phyloP scores from a whole-genome alignment of 2,113 vertebrate species.

The Centropus bengalensis region DNA sequence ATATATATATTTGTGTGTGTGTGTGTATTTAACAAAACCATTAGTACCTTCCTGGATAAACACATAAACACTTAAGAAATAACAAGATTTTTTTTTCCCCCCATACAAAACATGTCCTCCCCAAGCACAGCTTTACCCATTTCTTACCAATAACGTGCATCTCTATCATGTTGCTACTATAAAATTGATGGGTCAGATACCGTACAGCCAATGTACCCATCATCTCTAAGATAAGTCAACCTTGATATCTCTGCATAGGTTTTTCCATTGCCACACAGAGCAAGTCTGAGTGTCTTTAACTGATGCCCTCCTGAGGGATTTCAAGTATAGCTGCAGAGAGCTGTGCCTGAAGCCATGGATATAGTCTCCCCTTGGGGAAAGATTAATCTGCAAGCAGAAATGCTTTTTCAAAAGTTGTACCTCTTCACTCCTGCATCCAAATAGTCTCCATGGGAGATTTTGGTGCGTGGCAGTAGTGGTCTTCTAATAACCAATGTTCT shows the following conservation, averaged over 20 bases:
- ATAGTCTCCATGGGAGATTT: background rate
- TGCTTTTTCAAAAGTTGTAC: background rate
- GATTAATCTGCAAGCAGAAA: background rate
- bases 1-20: too few species aligned
- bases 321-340: background rate
- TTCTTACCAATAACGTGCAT: background rate
- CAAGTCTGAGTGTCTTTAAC: background rate
- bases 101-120: background rate
- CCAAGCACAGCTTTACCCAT: background rate
- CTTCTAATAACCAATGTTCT: background rate
- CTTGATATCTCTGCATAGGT: too few species aligned
- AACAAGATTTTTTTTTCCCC: background rate
- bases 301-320: background rate
- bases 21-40: background rate
- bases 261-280: background rate
- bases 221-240: background rate
- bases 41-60: background rate
- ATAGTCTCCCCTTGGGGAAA: background rate
- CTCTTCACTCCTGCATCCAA: background rate
- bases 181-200: background rate
- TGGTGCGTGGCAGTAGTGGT: background rate
- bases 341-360: background rate
- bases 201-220: background rate
- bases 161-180: background rate
- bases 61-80: background rate